Conservation (phyloP, 2,797 vertebrate genomes). For the Microctenopoma steveboyesi region DNA sequence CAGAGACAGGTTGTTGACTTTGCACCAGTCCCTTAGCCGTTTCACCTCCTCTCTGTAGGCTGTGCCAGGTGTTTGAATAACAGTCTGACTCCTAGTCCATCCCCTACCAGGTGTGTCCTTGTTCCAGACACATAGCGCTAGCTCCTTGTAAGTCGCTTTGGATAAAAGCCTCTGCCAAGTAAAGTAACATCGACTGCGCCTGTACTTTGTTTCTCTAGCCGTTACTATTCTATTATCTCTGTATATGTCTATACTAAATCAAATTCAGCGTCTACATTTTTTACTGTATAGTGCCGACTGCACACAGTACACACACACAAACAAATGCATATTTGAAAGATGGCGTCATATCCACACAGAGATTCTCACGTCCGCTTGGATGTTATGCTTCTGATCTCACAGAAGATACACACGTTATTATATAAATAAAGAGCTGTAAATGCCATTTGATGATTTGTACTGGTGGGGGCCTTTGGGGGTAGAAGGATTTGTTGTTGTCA, state of each 20-base stretch:
- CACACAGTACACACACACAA: not conserved
- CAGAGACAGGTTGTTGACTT: no score
- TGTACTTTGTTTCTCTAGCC: not conserved
- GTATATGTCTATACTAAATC: not conserved
- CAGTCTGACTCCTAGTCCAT: no score
- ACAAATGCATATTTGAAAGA: not conserved
- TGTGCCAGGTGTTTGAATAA: no score
- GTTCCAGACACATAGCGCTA: no score
- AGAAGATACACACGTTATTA: constrained; percentile 3
- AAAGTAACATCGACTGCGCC: no score
- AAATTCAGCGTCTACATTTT: not conserved
- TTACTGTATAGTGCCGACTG: not conserved
- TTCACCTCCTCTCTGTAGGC: no score
- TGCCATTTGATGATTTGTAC: not conserved
- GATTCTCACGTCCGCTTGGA: not conserved
- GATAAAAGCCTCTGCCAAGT: no score
- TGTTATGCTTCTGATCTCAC: not conserved
- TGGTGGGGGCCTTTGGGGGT: not conserved
- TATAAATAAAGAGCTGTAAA: constrained; percentile 17
- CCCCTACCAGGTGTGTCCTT: no score
- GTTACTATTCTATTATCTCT: no score
- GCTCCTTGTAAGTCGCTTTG: no score
- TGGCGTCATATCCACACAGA: not conserved
- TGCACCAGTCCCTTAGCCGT: no score
- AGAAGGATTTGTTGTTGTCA: not conserved